A percentile compares a stretch with the other conserved stretches of the same genome.
These are phyloP conservation scores for Orgyia antiqua DNA, from an alignment of 2,888 invertebrate species.

Conservation along the genomic window DNA sequence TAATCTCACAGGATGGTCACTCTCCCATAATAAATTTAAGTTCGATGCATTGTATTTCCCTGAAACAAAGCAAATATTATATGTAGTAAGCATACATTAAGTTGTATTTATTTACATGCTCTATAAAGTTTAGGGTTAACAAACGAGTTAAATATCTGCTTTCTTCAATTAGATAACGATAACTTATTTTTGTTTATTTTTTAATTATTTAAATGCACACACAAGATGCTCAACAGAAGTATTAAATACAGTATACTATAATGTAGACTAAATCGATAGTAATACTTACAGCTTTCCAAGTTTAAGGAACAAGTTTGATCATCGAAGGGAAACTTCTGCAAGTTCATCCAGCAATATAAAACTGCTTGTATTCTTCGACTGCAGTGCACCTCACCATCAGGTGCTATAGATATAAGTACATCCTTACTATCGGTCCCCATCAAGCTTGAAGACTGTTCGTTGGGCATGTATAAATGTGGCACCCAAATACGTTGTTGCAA, in stretches of 20 bases:
- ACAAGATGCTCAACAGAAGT: no score
- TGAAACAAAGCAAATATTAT: no score
- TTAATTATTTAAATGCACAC: no score
- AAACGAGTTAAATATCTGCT: no score
- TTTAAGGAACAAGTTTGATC: slow-evolving; percentile 88
- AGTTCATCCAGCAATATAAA: slow-evolving; percentile 90
- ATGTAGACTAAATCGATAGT: no score
- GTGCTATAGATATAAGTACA: slow-evolving; percentile 86
- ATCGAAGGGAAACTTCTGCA: slow-evolving; percentile 93
- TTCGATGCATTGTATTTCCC: slow-evolving; percentile 91
- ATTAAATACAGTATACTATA: no score
- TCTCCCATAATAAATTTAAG: slow-evolving; percentile 86
- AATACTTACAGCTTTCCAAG: slow-evolving; percentile 88
- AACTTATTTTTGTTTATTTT: no score
- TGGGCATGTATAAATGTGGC: slow-evolving; percentile 88
- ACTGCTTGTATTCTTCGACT: slow-evolving; percentile 89
- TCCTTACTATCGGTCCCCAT: slow-evolving; percentile 89
- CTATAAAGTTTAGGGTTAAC: no score
- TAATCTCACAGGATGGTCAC: slow-evolving; percentile 83
- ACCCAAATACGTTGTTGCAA: slow-evolving; percentile 87
- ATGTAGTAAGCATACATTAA: no score
- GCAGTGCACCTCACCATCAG: slow-evolving; percentile 87
- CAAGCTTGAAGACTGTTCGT: slow-evolving; percentile 86
- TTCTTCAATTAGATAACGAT: no score
- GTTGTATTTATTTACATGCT: no score